Evolutionary conservation across 2,888 invertebrate species (phyloP).

Genomic region (Diarsia dahlii): DNA sequence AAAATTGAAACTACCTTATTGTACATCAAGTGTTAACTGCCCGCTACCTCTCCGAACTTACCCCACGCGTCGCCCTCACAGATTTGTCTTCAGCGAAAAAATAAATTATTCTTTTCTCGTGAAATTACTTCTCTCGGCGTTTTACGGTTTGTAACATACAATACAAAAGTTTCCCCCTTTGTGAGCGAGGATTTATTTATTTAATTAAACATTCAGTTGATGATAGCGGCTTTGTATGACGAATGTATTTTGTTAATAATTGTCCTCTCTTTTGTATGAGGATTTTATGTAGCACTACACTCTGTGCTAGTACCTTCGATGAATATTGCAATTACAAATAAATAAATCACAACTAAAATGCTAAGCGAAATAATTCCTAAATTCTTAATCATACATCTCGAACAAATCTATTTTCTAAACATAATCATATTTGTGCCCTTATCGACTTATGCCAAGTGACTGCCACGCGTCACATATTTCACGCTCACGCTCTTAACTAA

Average conservation of each 20-base stretch:
- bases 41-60: background rate
- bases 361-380: too few relatives aligned
- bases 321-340: background rate
- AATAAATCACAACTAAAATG: too few relatives aligned
- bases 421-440: too few relatives aligned
- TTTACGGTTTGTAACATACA: constrained; percentile 56
- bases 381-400: too few relatives aligned
- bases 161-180: constrained; percentile 53
- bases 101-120: constrained; percentile 64
- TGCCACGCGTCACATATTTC: too few relatives aligned
- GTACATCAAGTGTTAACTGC: background rate
- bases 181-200: constrained; percentile 44
- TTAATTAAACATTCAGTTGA: constrained; percentile 49
- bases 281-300: constrained; percentile 1
- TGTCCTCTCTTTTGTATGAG: constrained; percentile 3
- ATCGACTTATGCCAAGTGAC: too few relatives aligned
- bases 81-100: constrained; percentile 62
- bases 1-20: background rate
- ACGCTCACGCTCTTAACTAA: too few relatives aligned
- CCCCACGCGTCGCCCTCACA: constrained; percentile 31
- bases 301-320: background rate
- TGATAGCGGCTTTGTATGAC: constrained; percentile 45
- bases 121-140: constrained; percentile 63
- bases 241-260: constrained; percentile 24
- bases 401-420: too few relatives aligned